Conservation (phyloP, 2,888 invertebrate species). For the Sicus ferrugineus region DNA sequence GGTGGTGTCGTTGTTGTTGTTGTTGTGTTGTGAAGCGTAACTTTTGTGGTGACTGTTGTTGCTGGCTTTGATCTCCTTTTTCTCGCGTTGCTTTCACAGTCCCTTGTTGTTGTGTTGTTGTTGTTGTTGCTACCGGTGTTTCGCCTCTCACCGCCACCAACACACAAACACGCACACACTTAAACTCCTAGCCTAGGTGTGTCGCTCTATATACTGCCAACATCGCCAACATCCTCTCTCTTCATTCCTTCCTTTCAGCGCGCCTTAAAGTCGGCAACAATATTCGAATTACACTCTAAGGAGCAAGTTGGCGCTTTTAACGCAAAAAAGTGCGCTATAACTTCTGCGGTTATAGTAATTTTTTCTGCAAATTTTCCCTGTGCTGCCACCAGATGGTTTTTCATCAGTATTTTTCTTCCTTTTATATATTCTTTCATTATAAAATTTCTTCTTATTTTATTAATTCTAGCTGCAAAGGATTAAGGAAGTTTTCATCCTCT, state of each 20-base stretch:
- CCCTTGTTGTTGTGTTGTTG: too few relatives aligned
- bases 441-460: background rate
- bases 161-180: conserved; percentile 18
- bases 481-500: background rate
- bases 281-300: conserved; percentile 45
- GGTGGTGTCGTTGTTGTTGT: conserved; percentile 15
- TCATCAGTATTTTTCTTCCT: background rate
- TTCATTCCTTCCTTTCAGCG: conserved; percentile 4
- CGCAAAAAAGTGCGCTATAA: conserved; percentile 28
- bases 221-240: background rate
- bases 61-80: too few relatives aligned
- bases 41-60: conserved; percentile 9
- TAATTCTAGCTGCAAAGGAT: conserved; percentile 21
- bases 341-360: conserved; percentile 30
- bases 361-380: conserved; percentile 8
- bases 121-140: background rate
- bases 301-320: conserved; percentile 58
- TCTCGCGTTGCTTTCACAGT: background rate
- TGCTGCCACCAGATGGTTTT: conserved; percentile 20
- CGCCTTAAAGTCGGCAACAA: conserved; percentile 39
- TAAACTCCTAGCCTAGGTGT: background rate
- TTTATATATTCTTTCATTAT: background rate
- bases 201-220: background rate
- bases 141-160: background rate
- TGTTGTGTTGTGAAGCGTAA: conserved; percentile 9